phyloP scores from a whole-genome alignment of 2,888 invertebrate genomes.

The Andrena fulva region DNA sequence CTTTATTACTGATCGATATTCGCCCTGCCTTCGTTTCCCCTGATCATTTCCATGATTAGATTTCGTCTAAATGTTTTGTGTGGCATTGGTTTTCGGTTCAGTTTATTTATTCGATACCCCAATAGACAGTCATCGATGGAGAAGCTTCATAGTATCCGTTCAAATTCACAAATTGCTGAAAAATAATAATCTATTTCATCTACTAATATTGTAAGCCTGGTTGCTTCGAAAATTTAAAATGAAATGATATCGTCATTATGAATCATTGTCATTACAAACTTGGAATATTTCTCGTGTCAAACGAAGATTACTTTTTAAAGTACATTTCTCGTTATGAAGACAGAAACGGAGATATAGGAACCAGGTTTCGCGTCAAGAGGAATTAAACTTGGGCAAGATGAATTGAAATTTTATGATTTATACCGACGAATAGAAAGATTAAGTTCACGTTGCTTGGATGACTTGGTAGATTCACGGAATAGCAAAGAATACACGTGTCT shows the following conservation, averaged over 20 bases:
- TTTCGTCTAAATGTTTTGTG: background rate
- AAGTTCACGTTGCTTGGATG: constrained; percentile 6
- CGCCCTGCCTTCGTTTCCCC: background rate
- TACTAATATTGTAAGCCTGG: too few species aligned
- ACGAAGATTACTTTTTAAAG: too few species aligned
- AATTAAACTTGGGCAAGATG: constrained; percentile 15
- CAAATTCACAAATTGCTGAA: too few species aligned
- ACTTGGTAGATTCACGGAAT: constrained; percentile 6
- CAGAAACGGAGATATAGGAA: background rate
- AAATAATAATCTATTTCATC: too few species aligned
- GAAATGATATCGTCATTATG: too few species aligned
- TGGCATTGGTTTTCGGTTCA: background rate
- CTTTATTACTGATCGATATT: background rate
- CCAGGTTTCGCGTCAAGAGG: background rate
- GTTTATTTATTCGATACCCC: too few species aligned
- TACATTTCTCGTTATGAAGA: too few species aligned
- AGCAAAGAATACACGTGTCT: background rate
- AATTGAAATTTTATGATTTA: constrained; percentile 45
- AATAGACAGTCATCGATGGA: too few species aligned
- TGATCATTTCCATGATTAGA: background rate
- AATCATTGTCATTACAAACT: too few species aligned
- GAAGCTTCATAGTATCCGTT: too few species aligned
- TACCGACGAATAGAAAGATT: constrained; percentile 10
- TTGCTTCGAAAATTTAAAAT: too few species aligned
- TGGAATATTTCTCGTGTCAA: too few species aligned